phyloP scores from a whole-genome alignment of 2,888 invertebrate genomes.

The Tineola bisselliella region DNA sequence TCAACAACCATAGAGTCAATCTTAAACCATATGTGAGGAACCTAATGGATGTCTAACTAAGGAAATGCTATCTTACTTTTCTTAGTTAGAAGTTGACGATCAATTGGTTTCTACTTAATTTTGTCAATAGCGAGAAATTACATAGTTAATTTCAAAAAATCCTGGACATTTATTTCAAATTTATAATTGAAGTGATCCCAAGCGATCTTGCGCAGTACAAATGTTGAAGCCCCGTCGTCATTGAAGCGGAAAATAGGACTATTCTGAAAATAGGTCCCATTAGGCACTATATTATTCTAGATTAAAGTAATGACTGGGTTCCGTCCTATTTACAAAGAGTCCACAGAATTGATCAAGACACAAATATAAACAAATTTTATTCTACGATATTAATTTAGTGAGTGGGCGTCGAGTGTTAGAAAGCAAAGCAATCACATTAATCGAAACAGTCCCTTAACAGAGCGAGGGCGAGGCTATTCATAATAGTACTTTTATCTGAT shows the following conservation, averaged over 20 bases:
- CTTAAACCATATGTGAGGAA: too few relatives aligned
- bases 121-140: too few relatives aligned
- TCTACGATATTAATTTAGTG: neutral
- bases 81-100: too few relatives aligned
- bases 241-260: conserved; percentile 14
- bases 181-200: neutral
- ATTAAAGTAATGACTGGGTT: neutral
- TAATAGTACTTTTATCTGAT: conserved; percentile 40
- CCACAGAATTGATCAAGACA: too few relatives aligned
- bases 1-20: too few relatives aligned
- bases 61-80: too few relatives aligned
- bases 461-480: conserved; percentile 26
- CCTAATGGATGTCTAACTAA: too few relatives aligned
- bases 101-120: too few relatives aligned
- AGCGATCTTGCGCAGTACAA: neutral
- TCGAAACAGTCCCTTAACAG: conserved; percentile 15
- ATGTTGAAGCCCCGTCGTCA: neutral
- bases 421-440: conserved; percentile 27
- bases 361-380: neutral
- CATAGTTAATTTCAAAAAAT: neutral
- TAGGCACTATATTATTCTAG: conserved; percentile 12
- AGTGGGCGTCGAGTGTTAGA: conserved; percentile 17
- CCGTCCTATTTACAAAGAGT: neutral
- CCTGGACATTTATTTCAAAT: neutral
- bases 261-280: conserved; percentile 13